Conservation (phyloP, 1,140 invertebrate species). For the Ptiloglossa arizonensis region DNA sequence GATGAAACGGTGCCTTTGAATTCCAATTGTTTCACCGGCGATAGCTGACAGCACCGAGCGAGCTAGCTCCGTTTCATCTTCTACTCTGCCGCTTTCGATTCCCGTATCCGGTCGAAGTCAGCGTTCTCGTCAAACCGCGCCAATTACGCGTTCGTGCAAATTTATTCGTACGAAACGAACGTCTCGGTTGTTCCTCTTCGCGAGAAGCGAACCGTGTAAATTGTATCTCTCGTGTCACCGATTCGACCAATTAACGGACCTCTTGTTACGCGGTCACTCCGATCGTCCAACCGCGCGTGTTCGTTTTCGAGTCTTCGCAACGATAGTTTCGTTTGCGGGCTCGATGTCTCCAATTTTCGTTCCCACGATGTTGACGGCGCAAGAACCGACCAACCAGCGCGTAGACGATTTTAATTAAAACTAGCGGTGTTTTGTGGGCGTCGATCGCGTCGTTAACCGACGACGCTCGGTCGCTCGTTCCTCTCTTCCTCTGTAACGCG, state of each 20-base stretch:
- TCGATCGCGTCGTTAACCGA: conserved; percentile 27
- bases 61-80: conserved; percentile 18
- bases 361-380: conserved; percentile 57
- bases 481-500: background rate
- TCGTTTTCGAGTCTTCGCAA: background rate
- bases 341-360: conserved; percentile 52
- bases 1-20: conserved; percentile 19
- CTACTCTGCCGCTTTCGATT: background rate
- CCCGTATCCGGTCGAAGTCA: background rate
- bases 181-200: background rate
- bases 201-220: conserved; percentile 3
- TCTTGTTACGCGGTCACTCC: background rate
- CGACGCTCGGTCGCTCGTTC: conserved; percentile 40
- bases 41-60: background rate
- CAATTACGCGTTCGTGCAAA: conserved; percentile 32
- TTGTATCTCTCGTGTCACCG: conserved; percentile 31
- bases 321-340: background rate
- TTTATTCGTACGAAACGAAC: conserved; percentile 24
- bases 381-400: background rate
- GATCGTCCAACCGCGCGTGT: background rate
- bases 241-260: conserved; percentile 44
- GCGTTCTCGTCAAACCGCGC: conserved; percentile 6
- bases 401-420: conserved; percentile 64
- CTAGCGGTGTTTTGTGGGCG: conserved; percentile 50
- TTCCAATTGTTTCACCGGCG: conserved; percentile 11